Evolutionary conservation across 2,113 vertebrate species (phyloP), one percentile per base, ranked within the genome.

Genomic region (Ibidorhyncha struthersii): DNA sequence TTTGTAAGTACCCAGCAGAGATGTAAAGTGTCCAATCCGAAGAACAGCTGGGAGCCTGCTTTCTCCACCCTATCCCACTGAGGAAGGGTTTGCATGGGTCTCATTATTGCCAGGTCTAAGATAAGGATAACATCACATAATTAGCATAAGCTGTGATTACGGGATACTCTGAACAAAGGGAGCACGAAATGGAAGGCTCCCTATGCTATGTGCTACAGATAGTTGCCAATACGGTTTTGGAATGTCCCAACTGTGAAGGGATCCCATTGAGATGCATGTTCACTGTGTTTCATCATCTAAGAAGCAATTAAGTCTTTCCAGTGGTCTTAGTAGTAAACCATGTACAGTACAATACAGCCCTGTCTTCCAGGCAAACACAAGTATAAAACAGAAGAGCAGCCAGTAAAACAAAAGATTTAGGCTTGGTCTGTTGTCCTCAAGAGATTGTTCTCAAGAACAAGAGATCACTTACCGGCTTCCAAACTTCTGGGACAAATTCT

Each of bases 1-100:
- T 96, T 25, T 79, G 25, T 47, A 79, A 82, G 72, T 36, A 79
- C 38, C 77, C 89, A 95, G 80, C 89, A 89, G 80, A 96, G 95
- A 80, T 94, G 93, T 30, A 20, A 97, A 97, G 70, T 87, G 91
- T 73, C 81, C 86, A 89, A 72, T 58, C 61, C 8, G 4, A 91
- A 91, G 65, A 43, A 2, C 77, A 94, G 86, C 69, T 94, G 89
- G 65, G 49, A 78, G 56, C 20, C 5, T 32, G 69, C 30, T 91
- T 84, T 79, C 83, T 76, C 69, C 61, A 95, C 69, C 61, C 89
- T 26, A 23, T 52, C 36, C 38, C 59, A 81, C 76, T 10, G 30
- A 67, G 82, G 83, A 84, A 82, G 8, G n/a, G 29, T 84, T 79
- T 91, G 56, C 49, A 71, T 5, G 25, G 56, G 52, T 69, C 63